phyloP scores from a whole-genome alignment of 2,113 vertebrate genomes.

The Pogonocichla stellata region DNA sequence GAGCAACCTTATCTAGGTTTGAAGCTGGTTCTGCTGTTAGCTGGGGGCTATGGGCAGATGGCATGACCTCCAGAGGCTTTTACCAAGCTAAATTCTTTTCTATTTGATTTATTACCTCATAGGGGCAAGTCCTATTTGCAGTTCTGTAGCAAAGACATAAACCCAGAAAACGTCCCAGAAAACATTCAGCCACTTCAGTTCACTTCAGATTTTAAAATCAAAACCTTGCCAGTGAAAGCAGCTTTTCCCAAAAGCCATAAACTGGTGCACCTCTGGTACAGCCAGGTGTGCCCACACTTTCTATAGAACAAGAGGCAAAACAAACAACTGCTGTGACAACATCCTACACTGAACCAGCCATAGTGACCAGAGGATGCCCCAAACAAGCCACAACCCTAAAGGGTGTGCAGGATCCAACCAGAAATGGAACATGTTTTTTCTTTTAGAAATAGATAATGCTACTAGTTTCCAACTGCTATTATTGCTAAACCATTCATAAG shows the following conservation, averaged over 20 bases:
- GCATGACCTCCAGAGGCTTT: not conserved
- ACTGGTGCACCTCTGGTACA: not conserved
- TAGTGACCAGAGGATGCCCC: not conserved
- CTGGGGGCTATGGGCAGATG: not conserved
- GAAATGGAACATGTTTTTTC: not conserved
- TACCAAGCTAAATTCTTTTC: not conserved
- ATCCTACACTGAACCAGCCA: rapidly evolving
- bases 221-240: not conserved
- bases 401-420: not conserved
- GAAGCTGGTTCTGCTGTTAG: not conserved
- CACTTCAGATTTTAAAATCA: not conserved
- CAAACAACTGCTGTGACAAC: not conserved
- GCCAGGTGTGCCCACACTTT: not conserved
- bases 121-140: not conserved
- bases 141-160: not conserved
- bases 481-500: not conserved
- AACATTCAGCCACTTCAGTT: not conserved
- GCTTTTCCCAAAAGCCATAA: not conserved
- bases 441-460: not conserved
- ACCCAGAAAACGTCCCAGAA: not conserved
- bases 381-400: not conserved
- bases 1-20: not conserved
- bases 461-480: not conserved
- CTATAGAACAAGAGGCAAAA: not conserved
- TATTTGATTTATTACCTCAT: not conserved